Base-by-base conservation (phyloP, 1,140 invertebrate genomes). In the Brachionus plicatilis region DNA sequence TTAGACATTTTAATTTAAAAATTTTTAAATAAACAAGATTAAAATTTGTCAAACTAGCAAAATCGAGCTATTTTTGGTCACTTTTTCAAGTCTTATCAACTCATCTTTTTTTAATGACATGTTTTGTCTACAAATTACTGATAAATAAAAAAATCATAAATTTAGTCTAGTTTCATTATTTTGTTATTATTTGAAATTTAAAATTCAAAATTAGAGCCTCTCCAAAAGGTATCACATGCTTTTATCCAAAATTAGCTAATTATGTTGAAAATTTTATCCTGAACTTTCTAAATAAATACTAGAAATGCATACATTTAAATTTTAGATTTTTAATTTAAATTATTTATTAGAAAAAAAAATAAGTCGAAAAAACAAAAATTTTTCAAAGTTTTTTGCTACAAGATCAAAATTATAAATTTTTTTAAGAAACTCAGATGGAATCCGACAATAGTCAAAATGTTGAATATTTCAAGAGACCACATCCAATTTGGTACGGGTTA, bases 401-500 rank as follows among this genome's bases (percentile, higher is more conserved):
- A 70, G 24, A 6, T 72, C 8, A 47, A 20, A 24, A 17, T 65
- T 37, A 65, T 12, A 82, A 37, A 65, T 17, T 72, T 72, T 65
- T n/a, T 60, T 82, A 41, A 43, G 27, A 68, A 24, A 12, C 4
- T 9, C 11, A 12, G 24, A 43, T 82, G 79, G 37, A 82, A 17
- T 43, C 50, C 2, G 29, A 24, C 29, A 66, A 60, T 17, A 9
- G 17, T 56, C 20, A 66, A 29, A 37, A 47, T 43, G 53, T 60
- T 47, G 79, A 82, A 47, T 82, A 82, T 47, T 82, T 82, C 43
- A 37, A 68, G 14, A 82, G 53, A 29, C 79, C 79, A 14, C n/a
- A 68, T 27, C 53, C 17, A 24, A 41, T 82, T 47, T 82, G 50
- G 79, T 60, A 29, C 24, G 8, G 2, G 29, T 41, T 82, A 12